A percentile compares a stretch with the other conserved stretches of the same genome.
These are phyloP conservation scores for Epinotia demarniana DNA, from an alignment of 2,888 invertebrate species.

Conservation along the genomic window DNA sequence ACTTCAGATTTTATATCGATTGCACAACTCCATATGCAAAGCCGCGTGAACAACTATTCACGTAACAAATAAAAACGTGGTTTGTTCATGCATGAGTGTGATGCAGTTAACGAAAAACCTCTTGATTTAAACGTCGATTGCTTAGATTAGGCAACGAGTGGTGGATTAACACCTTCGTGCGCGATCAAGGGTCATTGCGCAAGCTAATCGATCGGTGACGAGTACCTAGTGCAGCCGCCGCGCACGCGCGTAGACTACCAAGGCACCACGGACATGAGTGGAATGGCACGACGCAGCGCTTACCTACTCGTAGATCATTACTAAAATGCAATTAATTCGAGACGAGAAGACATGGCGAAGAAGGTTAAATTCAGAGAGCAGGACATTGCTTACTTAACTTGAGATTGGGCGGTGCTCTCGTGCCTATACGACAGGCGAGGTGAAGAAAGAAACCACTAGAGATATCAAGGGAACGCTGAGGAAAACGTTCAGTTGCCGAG, in stretches of 20 bases:
- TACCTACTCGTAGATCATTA: no score
- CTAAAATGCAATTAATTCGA: not conserved
- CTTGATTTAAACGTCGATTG: not conserved
- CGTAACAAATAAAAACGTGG: not conserved
- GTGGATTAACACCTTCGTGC: constrained; percentile 22
- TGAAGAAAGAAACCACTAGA: no score
- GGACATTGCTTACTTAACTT: no score
- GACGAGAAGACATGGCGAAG: not conserved
- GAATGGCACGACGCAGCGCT: not conserved
- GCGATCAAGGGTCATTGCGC: constrained; percentile 32
- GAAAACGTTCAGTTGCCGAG: no score
- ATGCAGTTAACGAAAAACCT: not conserved
- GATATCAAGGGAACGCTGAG: no score
- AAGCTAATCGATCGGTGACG: constrained; percentile 10
- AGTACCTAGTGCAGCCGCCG: not conserved
- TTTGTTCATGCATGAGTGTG: constrained; percentile 6
- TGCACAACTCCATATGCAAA: not conserved
- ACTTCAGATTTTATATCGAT: not conserved
- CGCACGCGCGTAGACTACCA: not conserved
- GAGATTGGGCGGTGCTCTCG: no score
- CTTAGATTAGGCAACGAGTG: not conserved
- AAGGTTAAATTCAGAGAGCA: no score
- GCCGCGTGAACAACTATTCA: not conserved
- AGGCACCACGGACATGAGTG: not conserved
- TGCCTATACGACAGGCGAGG: no score